Base-by-base conservation (phyloP, 2,797 vertebrate species). In the Pyrocephalus nanus region DNA sequence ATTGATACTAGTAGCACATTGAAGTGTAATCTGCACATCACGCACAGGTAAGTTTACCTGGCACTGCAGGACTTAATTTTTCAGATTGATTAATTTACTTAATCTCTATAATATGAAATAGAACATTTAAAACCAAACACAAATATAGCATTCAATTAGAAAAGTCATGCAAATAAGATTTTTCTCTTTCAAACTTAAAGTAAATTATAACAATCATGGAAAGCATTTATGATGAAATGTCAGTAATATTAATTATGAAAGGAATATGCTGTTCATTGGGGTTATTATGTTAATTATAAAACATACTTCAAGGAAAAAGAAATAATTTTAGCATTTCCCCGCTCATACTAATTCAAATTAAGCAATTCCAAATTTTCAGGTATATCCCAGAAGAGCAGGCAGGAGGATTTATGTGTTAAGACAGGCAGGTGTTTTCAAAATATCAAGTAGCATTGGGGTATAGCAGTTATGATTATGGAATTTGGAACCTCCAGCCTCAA, bases 221-320 rank as follows among this genome's bases (percentile, higher is more conserved):
- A 94, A 95, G 80, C 57, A 92, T 89, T 95, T 94, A 80, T 84
- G 86, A 96, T 95, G 94, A 86, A 92, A 96, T 87, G 93, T 94
- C 93, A 96, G 88, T 95, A 92, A 89, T 94, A 95, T 96, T 96
- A 95, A 93, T 94, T 82, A 96, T 84, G 92, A 91, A 93, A 91
- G 85, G 30, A 86, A 81, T 84, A 93, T 62, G 74, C 54, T 67
- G 36, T 73, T 96, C 47, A 53, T 93, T 96, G 67, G 50, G 13
- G 16, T 94, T 93, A 94, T 77, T 89, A 79, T 0, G 0, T 94
- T 97, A 94, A 92, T 82, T 92, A 76, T 47, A 6, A 86, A 88
- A 88, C 75, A 73, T 50, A 79, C 7, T 91, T 88, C 32, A 84
- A 92, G 69, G n/a, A 38, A 88, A 82, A 88, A 43, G 6, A 80